Conservation (phyloP, 2,797 vertebrate species). For the Rhadinocentrus ornatus region DNA sequence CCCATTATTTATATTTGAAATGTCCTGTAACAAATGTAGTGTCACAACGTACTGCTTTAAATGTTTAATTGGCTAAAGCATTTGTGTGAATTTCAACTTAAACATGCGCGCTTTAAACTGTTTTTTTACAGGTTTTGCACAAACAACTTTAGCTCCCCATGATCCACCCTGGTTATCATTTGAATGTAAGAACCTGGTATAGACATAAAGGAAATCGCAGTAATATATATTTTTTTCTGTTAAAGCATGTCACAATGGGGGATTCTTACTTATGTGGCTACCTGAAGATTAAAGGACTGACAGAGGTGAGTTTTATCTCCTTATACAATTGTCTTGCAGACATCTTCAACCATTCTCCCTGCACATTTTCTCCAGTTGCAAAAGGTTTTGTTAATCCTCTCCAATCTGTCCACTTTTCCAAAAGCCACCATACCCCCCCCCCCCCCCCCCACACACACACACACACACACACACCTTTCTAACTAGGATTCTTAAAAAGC, state of each 20-base stretch:
- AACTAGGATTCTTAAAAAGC: background rate
- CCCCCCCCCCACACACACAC: too few species aligned
- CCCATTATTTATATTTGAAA: background rate
- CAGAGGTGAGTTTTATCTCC: conserved; percentile 88
- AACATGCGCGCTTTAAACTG: background rate
- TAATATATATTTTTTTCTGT: background rate
- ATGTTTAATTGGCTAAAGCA: background rate
- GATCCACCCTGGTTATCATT: background rate
- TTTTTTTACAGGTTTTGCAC: background rate
- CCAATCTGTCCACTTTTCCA: background rate
- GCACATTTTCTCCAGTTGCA: background rate
- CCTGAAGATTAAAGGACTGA: conserved; percentile 98
- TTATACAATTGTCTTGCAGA: background rate
- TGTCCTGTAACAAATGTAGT: background rate
- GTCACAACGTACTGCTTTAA: background rate
- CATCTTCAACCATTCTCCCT: background rate
- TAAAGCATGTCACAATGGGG: conserved; percentile 96
- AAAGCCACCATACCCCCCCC: background rate
- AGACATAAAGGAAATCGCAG: background rate
- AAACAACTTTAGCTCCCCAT: background rate
- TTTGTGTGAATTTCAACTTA: conserved; percentile 4
- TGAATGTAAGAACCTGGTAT: background rate
- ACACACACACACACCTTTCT: background rate
- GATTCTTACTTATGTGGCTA: conserved; percentile 98
- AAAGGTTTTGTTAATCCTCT: background rate